Evolutionary conservation across 2,797 vertebrate species (phyloP).

Genomic region (Molossus alvarezi): DNA sequence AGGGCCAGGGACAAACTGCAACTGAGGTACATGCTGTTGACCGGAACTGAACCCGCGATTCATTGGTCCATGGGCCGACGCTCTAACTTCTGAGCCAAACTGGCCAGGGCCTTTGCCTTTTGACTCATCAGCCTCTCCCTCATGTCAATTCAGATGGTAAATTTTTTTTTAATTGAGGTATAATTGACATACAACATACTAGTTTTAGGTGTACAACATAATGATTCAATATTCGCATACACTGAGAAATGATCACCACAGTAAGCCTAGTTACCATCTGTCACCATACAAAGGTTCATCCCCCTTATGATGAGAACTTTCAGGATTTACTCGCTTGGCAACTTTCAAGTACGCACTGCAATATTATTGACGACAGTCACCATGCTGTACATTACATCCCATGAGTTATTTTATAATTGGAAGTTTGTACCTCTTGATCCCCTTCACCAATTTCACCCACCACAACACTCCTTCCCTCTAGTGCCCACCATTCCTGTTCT

Average conservation of each 20-base stretch:
- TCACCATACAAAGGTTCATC: neutral
- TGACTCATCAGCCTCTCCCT: slow-evolving; percentile 18
- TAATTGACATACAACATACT: neutral
- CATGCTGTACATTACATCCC: neutral
- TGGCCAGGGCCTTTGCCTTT: neutral
- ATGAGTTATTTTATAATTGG: neutral
- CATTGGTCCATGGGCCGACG: no score
- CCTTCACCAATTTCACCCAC: neutral
- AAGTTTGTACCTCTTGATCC: neutral
- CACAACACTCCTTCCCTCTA: neutral
- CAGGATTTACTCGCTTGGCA: neutral
- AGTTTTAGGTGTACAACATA: neutral
- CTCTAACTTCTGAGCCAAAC: no score
- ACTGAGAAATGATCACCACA: neutral
- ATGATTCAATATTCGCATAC: neutral
- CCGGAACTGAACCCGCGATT: no score
- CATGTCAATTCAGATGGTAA: neutral
- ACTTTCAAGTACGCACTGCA: neutral
- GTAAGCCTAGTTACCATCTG: neutral
- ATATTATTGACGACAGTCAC: neutral
- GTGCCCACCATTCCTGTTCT: neutral
- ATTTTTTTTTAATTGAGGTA: neutral
- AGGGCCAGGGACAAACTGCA: no score
- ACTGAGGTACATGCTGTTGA: no score
- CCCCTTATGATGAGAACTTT: neutral